These are phyloP conservation scores for Prostheceraeus crozeri DNA, from an alignment of 2,888 invertebrate species.

Conservation along the genomic window DNA sequence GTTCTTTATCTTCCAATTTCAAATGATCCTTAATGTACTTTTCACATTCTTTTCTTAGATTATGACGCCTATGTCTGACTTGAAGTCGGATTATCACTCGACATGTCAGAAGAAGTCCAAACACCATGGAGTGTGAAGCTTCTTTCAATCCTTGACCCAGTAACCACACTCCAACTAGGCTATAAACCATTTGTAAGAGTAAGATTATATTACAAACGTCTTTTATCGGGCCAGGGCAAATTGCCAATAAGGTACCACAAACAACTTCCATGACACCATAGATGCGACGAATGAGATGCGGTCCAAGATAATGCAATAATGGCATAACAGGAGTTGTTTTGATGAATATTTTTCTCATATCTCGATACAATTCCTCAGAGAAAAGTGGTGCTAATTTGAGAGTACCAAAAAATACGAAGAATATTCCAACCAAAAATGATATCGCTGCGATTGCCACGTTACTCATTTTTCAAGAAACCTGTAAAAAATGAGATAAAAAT, in stretches of 20 bases:
- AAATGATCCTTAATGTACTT: too few relatives aligned
- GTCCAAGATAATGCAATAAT: too few relatives aligned
- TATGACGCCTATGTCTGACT: too few relatives aligned
- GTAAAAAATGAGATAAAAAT: background rate
- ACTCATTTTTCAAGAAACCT: conserved; percentile 30
- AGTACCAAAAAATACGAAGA: conserved; percentile 86
- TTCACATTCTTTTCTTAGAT: too few relatives aligned
- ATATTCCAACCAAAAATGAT: conserved; percentile 79
- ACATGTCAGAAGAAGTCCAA: conserved; percentile 54
- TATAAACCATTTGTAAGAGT: conserved; percentile 73
- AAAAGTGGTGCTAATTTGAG: conserved; percentile 82
- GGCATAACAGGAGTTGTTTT: too few relatives aligned
- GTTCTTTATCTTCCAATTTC: too few relatives aligned
- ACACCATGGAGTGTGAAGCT: conserved; percentile 55
- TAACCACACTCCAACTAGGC: conserved; percentile 68
- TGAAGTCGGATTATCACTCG: conserved; percentile 54
- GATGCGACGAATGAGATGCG: conserved; percentile 52
- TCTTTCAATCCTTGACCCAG: conserved; percentile 54
- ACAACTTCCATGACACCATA: conserved; percentile 53
- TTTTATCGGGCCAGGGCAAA: conserved; percentile 69
- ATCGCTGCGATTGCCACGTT: conserved; percentile 74
- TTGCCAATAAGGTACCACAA: conserved; percentile 52
- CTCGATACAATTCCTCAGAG: conserved; percentile 88
- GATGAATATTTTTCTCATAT: too few relatives aligned
- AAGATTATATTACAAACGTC: conserved; percentile 78